phyloP scores from a whole-genome alignment of 2,888 invertebrate genomes.

The Notodonta ziczac region DNA sequence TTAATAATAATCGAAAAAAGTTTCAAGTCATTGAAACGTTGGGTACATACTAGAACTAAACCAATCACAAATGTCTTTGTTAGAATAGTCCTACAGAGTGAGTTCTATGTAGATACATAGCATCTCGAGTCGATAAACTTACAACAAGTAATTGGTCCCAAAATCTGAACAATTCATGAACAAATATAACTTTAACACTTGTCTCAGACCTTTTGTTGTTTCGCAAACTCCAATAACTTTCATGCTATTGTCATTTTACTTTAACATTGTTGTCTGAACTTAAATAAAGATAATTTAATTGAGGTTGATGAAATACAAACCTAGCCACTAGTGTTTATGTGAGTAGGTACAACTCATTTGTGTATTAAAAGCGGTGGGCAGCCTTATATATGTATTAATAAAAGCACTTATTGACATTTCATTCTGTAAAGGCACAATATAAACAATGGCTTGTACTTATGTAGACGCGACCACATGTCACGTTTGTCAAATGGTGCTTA shows the following conservation, averaged over 20 bases:
- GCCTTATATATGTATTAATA: conserved; percentile 7
- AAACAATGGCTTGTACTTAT: conserved; percentile 9
- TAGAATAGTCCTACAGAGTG: not conserved
- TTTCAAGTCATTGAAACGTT: no score
- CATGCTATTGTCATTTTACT: not conserved
- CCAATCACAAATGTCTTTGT: no score
- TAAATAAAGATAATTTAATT: conserved; percentile 1
- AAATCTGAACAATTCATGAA: conserved; percentile 2
- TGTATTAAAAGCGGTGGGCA: conserved; percentile 18
- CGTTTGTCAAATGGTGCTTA: conserved; percentile 30
- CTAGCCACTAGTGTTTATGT: not conserved
- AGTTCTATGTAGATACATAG: not conserved
- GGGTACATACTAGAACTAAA: no score
- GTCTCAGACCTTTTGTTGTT: conserved; percentile 2
- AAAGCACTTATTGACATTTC: conserved; percentile 20
- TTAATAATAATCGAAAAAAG: no score
- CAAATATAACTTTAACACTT: conserved; percentile 3
- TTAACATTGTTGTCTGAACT: not conserved
- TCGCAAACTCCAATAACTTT: not conserved
- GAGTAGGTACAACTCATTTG: conserved; percentile 12
- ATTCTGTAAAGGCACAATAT: conserved; percentile 12
- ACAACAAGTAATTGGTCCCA: not conserved
- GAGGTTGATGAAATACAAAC: not conserved
- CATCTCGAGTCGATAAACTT: not conserved
- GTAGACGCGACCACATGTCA: conserved; percentile 4